Evolutionary conservation across 2,113 vertebrate species (phyloP).

Genomic region (Muntiacus muntjak): DNA sequence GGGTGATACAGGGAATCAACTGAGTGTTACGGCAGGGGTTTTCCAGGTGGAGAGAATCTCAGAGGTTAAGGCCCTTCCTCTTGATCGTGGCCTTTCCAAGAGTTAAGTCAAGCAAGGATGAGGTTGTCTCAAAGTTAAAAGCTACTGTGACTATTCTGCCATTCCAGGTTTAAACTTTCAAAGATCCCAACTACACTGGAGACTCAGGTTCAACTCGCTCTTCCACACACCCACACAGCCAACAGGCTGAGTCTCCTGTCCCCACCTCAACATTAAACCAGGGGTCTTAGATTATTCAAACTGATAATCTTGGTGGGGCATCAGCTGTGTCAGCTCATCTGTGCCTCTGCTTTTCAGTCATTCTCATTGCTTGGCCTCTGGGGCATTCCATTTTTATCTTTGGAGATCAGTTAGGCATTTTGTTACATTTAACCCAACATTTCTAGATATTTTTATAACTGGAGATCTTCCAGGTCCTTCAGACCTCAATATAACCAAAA

Average conservation of each 20-base stretch:
- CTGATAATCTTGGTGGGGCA: neutral
- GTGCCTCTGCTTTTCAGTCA: neutral
- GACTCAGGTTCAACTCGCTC: no score
- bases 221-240: neutral
- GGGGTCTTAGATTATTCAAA: neutral
- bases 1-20: neutral
- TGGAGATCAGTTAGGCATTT: neutral
- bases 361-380: neutral
- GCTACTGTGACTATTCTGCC: neutral
- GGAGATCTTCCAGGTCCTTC: neutral
- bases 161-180: neutral
- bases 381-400: neutral
- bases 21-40: neutral
- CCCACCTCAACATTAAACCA: neutral
- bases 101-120: neutral
- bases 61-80: neutral
- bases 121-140: neutral
- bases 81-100: neutral
- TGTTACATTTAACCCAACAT: neutral
- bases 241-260: neutral
- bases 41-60: neutral
- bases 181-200: neutral
- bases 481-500: neutral
- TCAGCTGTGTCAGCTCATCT: neutral
- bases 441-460: neutral